Percentiles rank a stretch among this genome's conserved stretches.
Conservation (phyloP, 2,888 invertebrate species). For the Anthoptus insignis region DNA sequence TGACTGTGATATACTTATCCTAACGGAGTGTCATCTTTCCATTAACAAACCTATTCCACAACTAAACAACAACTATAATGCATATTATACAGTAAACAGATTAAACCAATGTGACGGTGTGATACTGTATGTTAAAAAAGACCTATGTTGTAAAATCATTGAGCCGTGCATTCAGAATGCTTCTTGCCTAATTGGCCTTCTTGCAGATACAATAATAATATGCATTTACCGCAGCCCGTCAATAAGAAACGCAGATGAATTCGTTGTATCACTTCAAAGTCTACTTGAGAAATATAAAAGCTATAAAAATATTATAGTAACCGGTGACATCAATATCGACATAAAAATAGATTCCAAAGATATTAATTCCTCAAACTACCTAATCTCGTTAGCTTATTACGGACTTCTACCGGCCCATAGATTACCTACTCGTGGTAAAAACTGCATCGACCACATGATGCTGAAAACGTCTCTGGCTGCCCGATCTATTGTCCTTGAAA, state of each 20-base stretch:
- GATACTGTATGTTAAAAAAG: too few relatives aligned
- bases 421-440: slow-evolving; percentile 42
- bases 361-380: slow-evolving; percentile 28
- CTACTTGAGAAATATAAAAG: slow-evolving; percentile 1
- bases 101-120: too few relatives aligned
- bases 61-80: too few relatives aligned
- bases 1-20: too few relatives aligned
- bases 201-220: too few relatives aligned
- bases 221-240: slow-evolving; percentile 20
- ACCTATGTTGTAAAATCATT: too few relatives aligned
- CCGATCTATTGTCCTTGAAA: slow-evolving; percentile 30
- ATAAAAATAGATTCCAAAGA: slow-evolving; percentile 27
- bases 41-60: too few relatives aligned
- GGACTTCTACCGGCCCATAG: slow-evolving; percentile 40
- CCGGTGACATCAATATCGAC: too few relatives aligned
- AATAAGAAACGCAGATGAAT: slow-evolving; percentile 2
- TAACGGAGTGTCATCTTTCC: too few relatives aligned
- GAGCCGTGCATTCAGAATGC: too few relatives aligned
- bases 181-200: too few relatives aligned
- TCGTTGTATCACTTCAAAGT: slow-evolving; percentile 4
- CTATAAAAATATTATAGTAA: slow-evolving; percentile 1
- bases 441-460: slow-evolving; percentile 41
- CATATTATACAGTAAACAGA: too few relatives aligned
- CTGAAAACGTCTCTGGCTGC: slow-evolving; percentile 30
- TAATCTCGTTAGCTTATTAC: slow-evolving; percentile 36